Base-by-base conservation (phyloP, 2,797 vertebrate species). In the Leptoclinus maculatus region DNA sequence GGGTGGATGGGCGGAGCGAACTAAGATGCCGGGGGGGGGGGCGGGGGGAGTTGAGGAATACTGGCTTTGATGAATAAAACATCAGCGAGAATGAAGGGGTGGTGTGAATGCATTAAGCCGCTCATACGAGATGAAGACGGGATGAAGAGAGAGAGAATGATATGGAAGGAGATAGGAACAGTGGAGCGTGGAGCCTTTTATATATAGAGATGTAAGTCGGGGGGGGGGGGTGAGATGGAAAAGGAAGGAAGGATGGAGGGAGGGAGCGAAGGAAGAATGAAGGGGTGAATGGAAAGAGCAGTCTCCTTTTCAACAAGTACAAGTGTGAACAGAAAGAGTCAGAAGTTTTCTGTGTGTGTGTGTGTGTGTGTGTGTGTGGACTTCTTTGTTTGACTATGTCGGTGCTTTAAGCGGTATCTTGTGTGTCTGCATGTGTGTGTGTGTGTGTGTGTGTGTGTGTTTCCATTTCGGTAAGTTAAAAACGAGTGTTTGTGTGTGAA, bases 31-130 rank as follows among this genome's bases (percentile, higher is more conserved):
- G 71, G 36, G 3, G 74, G 34, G 74, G 34, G 78, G 87, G 84
- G 74, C 21, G 79, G 86, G 85, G 91, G 86, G 54, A 81, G 87
- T 73, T 87, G 84, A 87, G 74, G 83, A 87, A 90, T 82, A 51
- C 82, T 67, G 77, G 86, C 94, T 95, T 95, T 96, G 95, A 96
- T 96, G 95, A 96, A 96, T 95, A 95, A 95, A 95, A 95, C 93
- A 96, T 96, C 79, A 0, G 47, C 59, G 51, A 89, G 87, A 94
- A 93, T 89, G 91, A 93, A 92, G 90, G 88, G 85, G 76, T 66
- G 90, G 88, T 83, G 90, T 93, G 94, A 94, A 95, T 95, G 92
- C 87, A 93, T 95, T 93, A 94, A 88, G 65, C 7, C 66, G 57
- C 57, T 79, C 73, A 23, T 47, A 36, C 64, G 82, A 47, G 72